Conservation (phyloP, 2,888 invertebrate species). For the Eulithis testata region DNA sequence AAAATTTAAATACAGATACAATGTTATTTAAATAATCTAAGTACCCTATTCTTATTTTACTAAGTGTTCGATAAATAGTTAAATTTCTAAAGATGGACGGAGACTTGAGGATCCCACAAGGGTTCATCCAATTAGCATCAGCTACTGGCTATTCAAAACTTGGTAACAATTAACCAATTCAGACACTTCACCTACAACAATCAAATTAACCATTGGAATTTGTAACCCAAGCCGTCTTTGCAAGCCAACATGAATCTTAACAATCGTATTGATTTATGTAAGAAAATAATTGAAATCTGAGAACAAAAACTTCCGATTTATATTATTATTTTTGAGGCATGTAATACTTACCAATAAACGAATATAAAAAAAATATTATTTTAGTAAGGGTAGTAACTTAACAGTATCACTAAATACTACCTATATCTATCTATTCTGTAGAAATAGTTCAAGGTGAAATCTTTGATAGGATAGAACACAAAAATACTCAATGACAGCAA, state of each 20-base stretch:
- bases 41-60: background rate
- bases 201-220: slow-evolving; percentile 26
- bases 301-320: background rate
- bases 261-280: slow-evolving; percentile 20
- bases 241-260: slow-evolving; percentile 22
- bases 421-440: too few species aligned
- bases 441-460: too few species aligned
- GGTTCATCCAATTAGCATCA: slow-evolving; percentile 30
- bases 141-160: slow-evolving; percentile 29
- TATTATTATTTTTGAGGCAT: too few species aligned
- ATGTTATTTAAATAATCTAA: too few species aligned
- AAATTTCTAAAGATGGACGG: slow-evolving; percentile 1
- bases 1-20: too few species aligned
- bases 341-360: too few species aligned
- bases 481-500: too few species aligned
- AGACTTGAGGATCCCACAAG: slow-evolving; percentile 7
- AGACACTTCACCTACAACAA: slow-evolving; percentile 24
- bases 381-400: too few species aligned
- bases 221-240: slow-evolving; percentile 5
- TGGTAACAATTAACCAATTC: slow-evolving; percentile 36
- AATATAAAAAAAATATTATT: too few species aligned
- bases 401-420: too few species aligned
- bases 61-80: slow-evolving; percentile 1
- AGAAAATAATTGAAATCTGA: slow-evolving; percentile 6
- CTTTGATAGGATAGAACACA: too few species aligned